These are phyloP conservation scores for Proterorhinus semilunaris DNA, from an alignment of 2,113 vertebrate genomes.

Conservation along the genomic window DNA sequence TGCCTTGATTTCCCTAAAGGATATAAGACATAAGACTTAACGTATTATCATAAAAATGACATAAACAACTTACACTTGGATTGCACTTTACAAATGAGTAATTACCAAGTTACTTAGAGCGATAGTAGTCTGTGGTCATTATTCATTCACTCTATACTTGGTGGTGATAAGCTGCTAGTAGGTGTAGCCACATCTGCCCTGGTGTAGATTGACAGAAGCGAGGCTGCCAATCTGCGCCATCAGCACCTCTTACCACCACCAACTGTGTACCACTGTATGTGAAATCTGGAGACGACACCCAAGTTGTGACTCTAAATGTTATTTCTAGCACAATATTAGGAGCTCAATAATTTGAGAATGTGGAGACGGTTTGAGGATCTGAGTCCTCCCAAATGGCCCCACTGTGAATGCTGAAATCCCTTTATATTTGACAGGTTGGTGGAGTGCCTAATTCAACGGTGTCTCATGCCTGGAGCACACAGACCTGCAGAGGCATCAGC, in stretches of 20 bases:
- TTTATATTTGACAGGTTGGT: not conserved
- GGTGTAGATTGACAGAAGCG: too few species aligned
- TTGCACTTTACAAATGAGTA: too few species aligned
- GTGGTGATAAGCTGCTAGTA: too few species aligned
- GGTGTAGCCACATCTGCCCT: too few species aligned
- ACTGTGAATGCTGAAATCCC: not conserved
- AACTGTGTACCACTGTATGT: not conserved
- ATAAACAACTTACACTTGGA: too few species aligned
- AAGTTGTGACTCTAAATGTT: not conserved
- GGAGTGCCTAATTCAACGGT: constrained; percentile 25
- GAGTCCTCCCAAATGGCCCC: not conserved
- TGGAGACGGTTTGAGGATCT: not conserved
- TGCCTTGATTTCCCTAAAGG: constrained; percentile 79
- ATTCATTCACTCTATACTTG: too few species aligned
- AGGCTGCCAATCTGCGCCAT: too few species aligned
- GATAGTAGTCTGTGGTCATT: too few species aligned
- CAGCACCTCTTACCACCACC: too few species aligned
- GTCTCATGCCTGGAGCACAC: constrained; percentile 2
- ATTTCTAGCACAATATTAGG: not conserved
- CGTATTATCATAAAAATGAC: too few species aligned
- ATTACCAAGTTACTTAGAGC: too few species aligned
- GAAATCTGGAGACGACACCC: not conserved
- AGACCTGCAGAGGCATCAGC: constrained; percentile 17
- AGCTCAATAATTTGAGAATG: not conserved
- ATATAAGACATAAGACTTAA: not conserved